Conservation (phyloP, 2,888 invertebrate species). For the Itoplectis maculator region DNA sequence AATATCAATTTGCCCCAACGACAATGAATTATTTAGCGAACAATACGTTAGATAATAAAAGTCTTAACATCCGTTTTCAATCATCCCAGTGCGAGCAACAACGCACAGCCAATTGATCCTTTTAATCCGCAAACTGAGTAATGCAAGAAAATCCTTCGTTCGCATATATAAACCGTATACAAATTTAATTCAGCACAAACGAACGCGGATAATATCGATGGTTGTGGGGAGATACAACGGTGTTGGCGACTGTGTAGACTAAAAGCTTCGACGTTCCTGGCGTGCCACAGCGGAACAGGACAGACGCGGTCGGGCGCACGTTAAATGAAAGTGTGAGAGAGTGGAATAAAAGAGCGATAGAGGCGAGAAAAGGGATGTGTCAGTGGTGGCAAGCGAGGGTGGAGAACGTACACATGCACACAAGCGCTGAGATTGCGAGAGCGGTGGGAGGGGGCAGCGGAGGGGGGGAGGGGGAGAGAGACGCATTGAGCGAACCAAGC, state of each 20-base stretch:
- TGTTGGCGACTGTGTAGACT: constrained; percentile 30
- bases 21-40: too few species aligned
- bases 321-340: constrained; percentile 24
- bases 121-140: neutral
- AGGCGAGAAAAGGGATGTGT: constrained; percentile 54
- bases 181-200: constrained; percentile 68
- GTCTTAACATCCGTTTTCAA: neutral
- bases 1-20: too few species aligned
- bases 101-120: neutral
- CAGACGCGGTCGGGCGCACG: constrained; percentile 9
- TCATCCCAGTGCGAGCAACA: neutral
- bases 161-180: constrained; percentile 21
- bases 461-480: too few species aligned
- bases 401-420: constrained; percentile 6
- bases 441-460: too few species aligned
- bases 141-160: constrained; percentile 12
- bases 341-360: constrained; percentile 53
- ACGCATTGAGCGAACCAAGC: constrained; percentile 36
- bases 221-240: constrained; percentile 25
- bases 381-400: constrained; percentile 31
- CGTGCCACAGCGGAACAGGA: constrained; percentile 21
- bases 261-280: constrained; percentile 35
- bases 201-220: constrained; percentile 51
- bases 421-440: constrained; percentile 37
- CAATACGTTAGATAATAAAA: too few species aligned